A percentile compares a stretch with the other conserved stretches of the same genome.
phyloP scores from a whole-genome alignment of 2,113 vertebrate species.

The Onychostruthus taczanowskii region DNA sequence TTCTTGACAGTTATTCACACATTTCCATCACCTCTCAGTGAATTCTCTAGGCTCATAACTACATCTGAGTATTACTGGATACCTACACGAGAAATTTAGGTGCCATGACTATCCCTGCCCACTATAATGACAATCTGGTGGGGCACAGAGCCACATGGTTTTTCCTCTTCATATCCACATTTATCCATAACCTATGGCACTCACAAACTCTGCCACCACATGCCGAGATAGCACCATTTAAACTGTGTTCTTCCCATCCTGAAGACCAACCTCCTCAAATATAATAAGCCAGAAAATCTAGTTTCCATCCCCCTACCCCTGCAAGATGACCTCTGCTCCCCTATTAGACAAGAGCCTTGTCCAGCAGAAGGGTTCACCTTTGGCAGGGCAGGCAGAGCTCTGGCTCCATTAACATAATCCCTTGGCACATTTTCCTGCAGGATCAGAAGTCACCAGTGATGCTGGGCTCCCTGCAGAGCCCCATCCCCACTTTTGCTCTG shows the following conservation, averaged over 20 bases:
- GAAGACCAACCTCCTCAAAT: background rate
- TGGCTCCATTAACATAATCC: background rate
- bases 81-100: background rate
- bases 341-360: background rate
- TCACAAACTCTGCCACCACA: background rate
- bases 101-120: background rate
- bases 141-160: background rate
- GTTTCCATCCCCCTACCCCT: rapidly evolving
- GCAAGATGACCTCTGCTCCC: background rate
- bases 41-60: background rate
- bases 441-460: background rate
- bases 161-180: background rate
- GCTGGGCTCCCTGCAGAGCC: background rate
- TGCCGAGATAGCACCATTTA: background rate
- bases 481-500: rapidly evolving
- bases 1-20: background rate
- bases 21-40: background rate
- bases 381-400: background rate
- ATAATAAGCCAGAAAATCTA: background rate
- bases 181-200: background rate
- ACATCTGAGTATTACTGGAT: background rate
- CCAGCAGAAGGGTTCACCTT: background rate
- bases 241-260: background rate
- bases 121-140: background rate
- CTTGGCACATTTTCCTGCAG: background rate